These are phyloP conservation scores for Gasteruption jaculator DNA, from an alignment of 2,888 invertebrate genomes.

Conservation along the genomic window DNA sequence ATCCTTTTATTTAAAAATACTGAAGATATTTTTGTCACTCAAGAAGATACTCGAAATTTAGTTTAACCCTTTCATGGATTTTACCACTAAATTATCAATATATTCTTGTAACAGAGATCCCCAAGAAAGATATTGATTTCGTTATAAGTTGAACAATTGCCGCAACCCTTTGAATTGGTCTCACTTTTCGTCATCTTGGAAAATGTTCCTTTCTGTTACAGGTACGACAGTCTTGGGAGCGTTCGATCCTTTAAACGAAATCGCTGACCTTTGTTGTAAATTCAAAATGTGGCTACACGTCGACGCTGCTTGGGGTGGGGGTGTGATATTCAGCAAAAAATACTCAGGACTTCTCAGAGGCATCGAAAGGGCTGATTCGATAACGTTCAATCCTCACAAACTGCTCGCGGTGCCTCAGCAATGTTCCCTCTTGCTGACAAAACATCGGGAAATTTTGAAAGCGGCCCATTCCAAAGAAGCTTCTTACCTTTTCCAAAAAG, in stretches of 20 bases:
- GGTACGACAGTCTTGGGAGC: constrained; percentile 60
- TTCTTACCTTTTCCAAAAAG: constrained; percentile 58
- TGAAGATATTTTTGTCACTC: too few species aligned
- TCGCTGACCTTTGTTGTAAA: constrained; percentile 54
- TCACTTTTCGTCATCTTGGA: too few species aligned
- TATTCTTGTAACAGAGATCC: too few species aligned
- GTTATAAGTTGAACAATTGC: background rate
- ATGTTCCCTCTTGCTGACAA: constrained; percentile 54
- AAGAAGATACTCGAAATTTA: too few species aligned
- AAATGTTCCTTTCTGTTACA: too few species aligned
- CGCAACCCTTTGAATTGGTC: background rate
- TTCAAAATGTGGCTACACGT: constrained; percentile 58
- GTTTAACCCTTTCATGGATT: too few species aligned
- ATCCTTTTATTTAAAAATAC: too few species aligned
- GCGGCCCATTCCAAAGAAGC: constrained; percentile 54
- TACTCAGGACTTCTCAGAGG: constrained; percentile 54
- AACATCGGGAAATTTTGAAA: constrained; percentile 47
- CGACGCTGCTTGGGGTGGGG: constrained; percentile 62
- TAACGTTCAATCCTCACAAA: constrained; percentile 63
- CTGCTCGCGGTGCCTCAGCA: constrained; percentile 59
- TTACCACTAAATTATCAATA: too few species aligned
- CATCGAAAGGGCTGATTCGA: constrained; percentile 57
- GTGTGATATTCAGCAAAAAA: constrained; percentile 56
- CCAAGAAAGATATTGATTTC: too few species aligned
- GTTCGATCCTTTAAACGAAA: constrained; percentile 56